These are phyloP conservation scores for Rhodophaea formosa DNA, from an alignment of 2,888 invertebrate species.

Conservation along the genomic window DNA sequence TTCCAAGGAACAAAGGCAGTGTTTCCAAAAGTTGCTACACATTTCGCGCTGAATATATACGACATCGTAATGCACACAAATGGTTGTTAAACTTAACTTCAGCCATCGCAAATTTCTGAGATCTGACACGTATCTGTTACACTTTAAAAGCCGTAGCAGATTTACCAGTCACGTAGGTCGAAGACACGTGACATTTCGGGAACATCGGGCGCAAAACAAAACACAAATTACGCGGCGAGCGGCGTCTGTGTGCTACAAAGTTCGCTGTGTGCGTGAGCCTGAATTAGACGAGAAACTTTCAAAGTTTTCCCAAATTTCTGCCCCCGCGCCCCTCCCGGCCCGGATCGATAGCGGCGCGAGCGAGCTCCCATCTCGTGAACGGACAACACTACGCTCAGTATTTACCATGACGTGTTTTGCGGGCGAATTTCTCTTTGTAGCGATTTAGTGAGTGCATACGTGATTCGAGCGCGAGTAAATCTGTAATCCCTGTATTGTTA, in stretches of 20 bases:
- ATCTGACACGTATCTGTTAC: conserved; percentile 28
- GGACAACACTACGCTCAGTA: conserved; percentile 71
- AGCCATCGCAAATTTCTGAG: conserved; percentile 19
- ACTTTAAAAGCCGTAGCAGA: conserved; percentile 39
- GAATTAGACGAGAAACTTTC: conserved; percentile 82
- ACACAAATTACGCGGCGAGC: conserved; percentile 65
- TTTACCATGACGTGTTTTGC: conserved; percentile 66
- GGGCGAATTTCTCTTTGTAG: conserved; percentile 49
- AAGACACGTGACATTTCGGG: conserved; percentile 71
- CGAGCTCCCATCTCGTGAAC: conserved; percentile 68
- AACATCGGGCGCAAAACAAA: conserved; percentile 70
- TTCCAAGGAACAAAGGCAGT: neutral
- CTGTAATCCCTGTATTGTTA: conserved; percentile 23
- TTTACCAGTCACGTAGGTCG: conserved; percentile 59
- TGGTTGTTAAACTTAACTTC: neutral
- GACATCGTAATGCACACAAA: neutral
- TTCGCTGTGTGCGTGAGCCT: conserved; percentile 78
- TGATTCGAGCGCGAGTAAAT: conserved; percentile 34
- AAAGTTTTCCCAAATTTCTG: conserved; percentile 81
- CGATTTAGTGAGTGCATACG: conserved; percentile 44
- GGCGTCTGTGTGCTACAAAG: conserved; percentile 56
- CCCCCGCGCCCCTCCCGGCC: conserved; percentile 56
- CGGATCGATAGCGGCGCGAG: conserved; percentile 74
- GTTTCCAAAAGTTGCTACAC: neutral
- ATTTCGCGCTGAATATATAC: neutral